Base-by-base conservation (phyloP, 2,113 vertebrate species). In the Passerina amoena region DNA sequence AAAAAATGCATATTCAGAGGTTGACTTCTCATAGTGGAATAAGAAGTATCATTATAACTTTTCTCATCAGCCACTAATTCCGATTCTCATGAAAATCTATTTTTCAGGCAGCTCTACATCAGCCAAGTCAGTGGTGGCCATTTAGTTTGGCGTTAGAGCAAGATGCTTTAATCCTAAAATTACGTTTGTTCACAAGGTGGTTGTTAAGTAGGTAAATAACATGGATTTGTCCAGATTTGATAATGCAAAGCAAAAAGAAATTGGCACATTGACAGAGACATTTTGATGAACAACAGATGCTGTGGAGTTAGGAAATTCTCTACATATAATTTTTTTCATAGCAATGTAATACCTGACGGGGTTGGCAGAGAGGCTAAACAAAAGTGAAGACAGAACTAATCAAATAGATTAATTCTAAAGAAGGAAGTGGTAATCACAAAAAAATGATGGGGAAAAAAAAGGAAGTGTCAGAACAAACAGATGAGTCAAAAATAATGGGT, bases 391-490 rank as follows among this genome's bases (percentile, higher is more conserved):
- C 38, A 45, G 35, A 81, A 33, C 50, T 75, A 76, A 79, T 76
- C 38, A 71, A 85, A 72, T 2, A 54, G 64, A 30, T 12, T 38
- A 23, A 79, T 80, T 76, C 6, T 66, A 72, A 73, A 51, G 35
- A 61, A 84, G 66, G 54, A 92, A 78, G n/a, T 37, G 8, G 28
- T 24, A 44, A 78, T 51, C 25, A 10, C 33, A 77, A 70, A 50
- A 50, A 50, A 86, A 23, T 27, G 4, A 61, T 0, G 0, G 10
- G 9, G 1, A 33, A 51, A 65, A 38, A 56, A 7, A 8, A 15
- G 22, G 14, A 81, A 78, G 37, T 25, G 28, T 90, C 50, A 59
- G 65, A 88, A 83, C 25, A 50, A 77, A 73, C 9, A 82, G 25
- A 45, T 16, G 42, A 88, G 31, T 68, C 9, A 35, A 53, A 76